These are phyloP conservation scores for Epizoanthus ramosus DNA, from an alignment of 92 coral and sea anemone genomes.

Conservation along the genomic window DNA sequence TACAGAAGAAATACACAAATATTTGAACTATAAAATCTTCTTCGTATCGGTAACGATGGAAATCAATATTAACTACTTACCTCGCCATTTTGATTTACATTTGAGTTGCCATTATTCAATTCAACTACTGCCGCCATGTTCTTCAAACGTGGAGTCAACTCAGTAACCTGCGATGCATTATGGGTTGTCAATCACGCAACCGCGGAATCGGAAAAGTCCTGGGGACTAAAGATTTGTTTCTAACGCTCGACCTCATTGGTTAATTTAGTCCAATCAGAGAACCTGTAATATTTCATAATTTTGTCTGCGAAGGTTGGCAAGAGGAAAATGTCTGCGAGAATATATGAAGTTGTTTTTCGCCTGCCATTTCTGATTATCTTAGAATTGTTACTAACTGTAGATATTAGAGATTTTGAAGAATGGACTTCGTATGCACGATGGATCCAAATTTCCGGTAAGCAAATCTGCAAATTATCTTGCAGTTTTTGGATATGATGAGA, in stretches of 20 bases:
- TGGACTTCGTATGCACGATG: conserved; percentile 66
- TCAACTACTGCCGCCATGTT: conserved; percentile 33
- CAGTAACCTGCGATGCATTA: conserved; percentile 9
- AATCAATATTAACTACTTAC: conserved; percentile 9
- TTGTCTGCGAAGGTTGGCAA: neutral
- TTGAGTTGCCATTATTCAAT: conserved; percentile 34
- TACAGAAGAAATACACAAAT: neutral
- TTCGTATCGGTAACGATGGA: neutral
- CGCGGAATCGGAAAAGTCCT: conserved; percentile 1
- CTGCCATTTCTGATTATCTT: conserved; percentile 83
- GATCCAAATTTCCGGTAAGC: conserved; percentile 77
- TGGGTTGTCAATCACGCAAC: conserved; percentile 28
- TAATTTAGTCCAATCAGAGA: conserved; percentile 44
- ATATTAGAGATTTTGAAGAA: conserved; percentile 59
- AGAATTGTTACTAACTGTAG: conserved; percentile 75
- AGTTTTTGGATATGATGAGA: neutral
- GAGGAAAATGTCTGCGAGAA: conserved; percentile 72
- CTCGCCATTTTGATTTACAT: conserved; percentile 40
- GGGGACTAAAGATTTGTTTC: neutral
- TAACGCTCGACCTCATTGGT: conserved; percentile 43
- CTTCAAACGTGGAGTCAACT: conserved; percentile 25
- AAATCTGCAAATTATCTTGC: neutral
- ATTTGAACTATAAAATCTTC: neutral
- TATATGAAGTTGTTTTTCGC: conserved; percentile 73
- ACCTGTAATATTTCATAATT: conserved; percentile 3